phyloP scores from a whole-genome alignment of 1,140 invertebrate genomes.

The Caenorhabditis elegans region WBcel235 BX284606.5:14786501-14787000 shows the following conservation, averaged over 20 bases:
- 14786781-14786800: neutral
- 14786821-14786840: neutral
- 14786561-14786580: no score
- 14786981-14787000: neutral
- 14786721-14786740: neutral
- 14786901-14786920: neutral
- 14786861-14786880: neutral
- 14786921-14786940: constrained; percentile 14
- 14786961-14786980: constrained; percentile 10
- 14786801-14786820: neutral
- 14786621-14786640: no score
- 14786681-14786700: constrained; percentile 8
- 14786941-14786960: neutral
- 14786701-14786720: constrained; percentile 18
- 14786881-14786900: neutral
- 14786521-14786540: no score
- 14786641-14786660: neutral
- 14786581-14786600: no score
- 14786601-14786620: no score
- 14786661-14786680: constrained; percentile 15
- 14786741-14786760: neutral
- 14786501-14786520: no score
- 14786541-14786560: no score
- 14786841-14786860: neutral
- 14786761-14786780: neutral